These are phyloP conservation scores for Eubucco bourcierii DNA, from an alignment of 2,113 vertebrate species.

Conservation along the genomic window DNA sequence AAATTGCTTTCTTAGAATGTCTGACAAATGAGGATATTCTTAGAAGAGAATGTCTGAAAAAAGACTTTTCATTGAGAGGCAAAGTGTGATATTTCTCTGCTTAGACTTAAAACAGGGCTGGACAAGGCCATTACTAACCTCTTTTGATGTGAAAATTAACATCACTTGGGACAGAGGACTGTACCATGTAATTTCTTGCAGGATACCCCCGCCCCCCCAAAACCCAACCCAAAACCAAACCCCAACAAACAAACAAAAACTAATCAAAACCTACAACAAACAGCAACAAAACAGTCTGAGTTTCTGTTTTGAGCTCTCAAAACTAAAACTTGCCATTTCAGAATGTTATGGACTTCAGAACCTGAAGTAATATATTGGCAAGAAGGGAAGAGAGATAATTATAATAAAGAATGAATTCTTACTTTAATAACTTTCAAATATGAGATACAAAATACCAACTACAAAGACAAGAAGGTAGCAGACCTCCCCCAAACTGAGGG, in stretches of 20 bases:
- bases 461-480: not conserved
- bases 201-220: no score
- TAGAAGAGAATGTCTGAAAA: not conserved
- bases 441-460: not conserved
- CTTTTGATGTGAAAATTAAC: not conserved
- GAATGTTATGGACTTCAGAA: not conserved
- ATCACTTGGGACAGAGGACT: not conserved
- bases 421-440: not conserved
- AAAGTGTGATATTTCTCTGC: not conserved
- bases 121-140: not conserved
- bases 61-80: not conserved
- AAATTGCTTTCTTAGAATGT: not conserved
- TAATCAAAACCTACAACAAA: not conserved
- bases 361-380: not conserved
- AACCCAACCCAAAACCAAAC: not conserved
- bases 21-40: not conserved
- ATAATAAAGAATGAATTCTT: not conserved
- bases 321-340: not conserved
- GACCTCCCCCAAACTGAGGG: not conserved
- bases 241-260: no score
- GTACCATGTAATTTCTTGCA: not conserved
- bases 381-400: not conserved
- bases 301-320: not conserved
- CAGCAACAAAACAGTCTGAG: not conserved
- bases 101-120: not conserved